Evolutionary conservation across 2,888 invertebrate genomes (phyloP).

Genomic region (Conomelus anceps): DNA sequence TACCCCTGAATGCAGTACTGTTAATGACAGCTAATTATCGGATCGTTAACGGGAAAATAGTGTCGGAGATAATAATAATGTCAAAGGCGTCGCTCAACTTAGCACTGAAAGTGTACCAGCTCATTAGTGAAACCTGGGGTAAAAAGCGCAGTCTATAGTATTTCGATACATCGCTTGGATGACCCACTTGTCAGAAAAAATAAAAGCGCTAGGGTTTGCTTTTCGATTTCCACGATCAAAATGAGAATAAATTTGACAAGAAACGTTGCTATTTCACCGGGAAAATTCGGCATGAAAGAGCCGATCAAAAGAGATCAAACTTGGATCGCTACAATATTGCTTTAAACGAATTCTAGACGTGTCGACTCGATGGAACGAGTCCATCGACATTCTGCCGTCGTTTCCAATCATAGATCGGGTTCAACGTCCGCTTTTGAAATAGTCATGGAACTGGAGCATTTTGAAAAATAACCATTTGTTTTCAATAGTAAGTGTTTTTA

Average conservation of each 20-base stretch:
- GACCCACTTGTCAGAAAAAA: not conserved
- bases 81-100: not conserved
- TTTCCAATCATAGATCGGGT: not conserved
- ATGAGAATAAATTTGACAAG: not conserved
- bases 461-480: no score
- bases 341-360: not conserved
- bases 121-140: not conserved
- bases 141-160: not conserved
- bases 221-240: not conserved
- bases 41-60: not conserved
- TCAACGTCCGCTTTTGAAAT: not conserved
- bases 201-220: not conserved
- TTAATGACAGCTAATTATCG: not conserved
- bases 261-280: not conserved
- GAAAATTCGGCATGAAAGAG: not conserved
- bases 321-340: not conserved
- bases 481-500: no score
- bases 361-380: not conserved
- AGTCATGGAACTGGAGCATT: not conserved
- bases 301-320: not conserved
- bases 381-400: not conserved
- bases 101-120: not conserved
- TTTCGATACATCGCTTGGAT: not conserved
- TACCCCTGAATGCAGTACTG: not conserved
- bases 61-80: not conserved